Evolutionary conservation across 2,888 invertebrate genomes (phyloP), one percentile per base, ranked within the genome.

Genomic region (Lampropteryx suffumata): DNA sequence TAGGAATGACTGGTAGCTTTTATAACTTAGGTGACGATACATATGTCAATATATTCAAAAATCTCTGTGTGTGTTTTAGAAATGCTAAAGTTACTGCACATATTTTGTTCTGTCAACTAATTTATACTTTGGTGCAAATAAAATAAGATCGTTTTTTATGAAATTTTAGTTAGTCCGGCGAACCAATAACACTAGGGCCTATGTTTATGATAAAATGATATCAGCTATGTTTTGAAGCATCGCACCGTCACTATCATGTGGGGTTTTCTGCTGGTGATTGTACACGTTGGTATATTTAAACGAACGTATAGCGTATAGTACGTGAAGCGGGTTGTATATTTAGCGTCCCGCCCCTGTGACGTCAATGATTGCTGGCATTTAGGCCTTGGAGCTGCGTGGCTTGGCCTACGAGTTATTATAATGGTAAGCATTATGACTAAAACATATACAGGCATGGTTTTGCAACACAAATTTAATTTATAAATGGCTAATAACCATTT

Each of bases 341-440:
- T 84, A 84, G 82, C 73, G 60, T 65, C 70, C 76, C 75, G 75
- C 78, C 80, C 76, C 64, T 69, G 60, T 88, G 88, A 89, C 88
- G 88, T 87, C 83, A 89, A 81, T 71, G n/a, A n/a, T n/a, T n/a
- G 67, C 77, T 86, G 88, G 82, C 87, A 89, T 89, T 89, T 87
- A 72, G 76, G 77, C 70, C 70, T 76, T 70, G 69, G 50, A 6
- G 28, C 17, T 17, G 14, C 42, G 46, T 50, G 54, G 44, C 46
- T 24, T 1, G 41, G 50, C 30, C 34, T 50, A 44, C 37, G 54
- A 53, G 46, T 50, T 57, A 58, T 52, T 41, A 39, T 24, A n/a
- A 35, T n/a, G 36, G 24, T 13, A n/a, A n/a, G n/a, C n/a, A 29
- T 26, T 32, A 52, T 42, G 45, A 50, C 36, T 50, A 45, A 17